These are phyloP conservation scores for Palythoa grandis DNA, from an alignment of 92 coral and sea anemone species.

Conservation along the genomic window DNA sequence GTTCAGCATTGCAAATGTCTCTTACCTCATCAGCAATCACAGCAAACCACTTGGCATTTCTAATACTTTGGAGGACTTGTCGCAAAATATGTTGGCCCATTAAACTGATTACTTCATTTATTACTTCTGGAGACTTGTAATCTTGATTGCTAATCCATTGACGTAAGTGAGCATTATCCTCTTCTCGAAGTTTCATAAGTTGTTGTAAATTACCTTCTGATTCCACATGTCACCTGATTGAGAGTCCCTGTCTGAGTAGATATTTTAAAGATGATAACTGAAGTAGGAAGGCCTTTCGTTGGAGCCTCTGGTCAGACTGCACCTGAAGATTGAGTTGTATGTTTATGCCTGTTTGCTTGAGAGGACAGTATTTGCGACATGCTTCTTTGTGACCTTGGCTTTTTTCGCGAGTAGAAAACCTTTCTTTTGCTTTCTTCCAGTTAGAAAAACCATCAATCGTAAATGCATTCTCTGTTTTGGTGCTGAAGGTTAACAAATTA, in stretches of 20 bases:
- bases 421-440: not conserved
- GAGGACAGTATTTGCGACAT: not conserved
- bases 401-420: not conserved
- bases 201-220: not conserved
- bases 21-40: too few species aligned
- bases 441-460: not conserved
- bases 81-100: too few species aligned
- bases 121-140: too few species aligned
- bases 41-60: too few species aligned
- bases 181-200: not conserved
- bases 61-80: too few species aligned
- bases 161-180: not conserved
- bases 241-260: not conserved
- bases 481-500: not conserved
- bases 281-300: not conserved
- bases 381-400: not conserved
- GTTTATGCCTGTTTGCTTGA: not conserved
- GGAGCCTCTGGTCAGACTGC: constrained; percentile 5
- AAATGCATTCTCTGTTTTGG: not conserved
- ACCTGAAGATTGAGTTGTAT: not conserved
- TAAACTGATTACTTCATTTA: too few species aligned
- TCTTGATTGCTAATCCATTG: not conserved
- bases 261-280: not conserved
- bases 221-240: not conserved
- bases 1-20: too few species aligned